Percentiles rank a stretch among this genome's conserved stretches.
phyloP scores from a whole-genome alignment of 2,888 invertebrate genomes.

The Tuta absoluta region DNA sequence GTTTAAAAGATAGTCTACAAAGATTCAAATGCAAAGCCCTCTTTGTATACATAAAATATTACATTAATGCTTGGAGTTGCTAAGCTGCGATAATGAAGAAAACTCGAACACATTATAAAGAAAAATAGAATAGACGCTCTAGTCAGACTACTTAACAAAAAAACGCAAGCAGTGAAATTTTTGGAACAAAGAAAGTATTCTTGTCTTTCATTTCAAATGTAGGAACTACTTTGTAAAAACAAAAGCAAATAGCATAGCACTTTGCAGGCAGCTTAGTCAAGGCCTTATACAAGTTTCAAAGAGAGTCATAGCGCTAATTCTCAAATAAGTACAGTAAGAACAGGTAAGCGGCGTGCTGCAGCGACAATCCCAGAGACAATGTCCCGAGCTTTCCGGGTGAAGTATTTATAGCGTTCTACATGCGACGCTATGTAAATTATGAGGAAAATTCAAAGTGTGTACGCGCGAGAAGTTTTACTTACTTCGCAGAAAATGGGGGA shows the following conservation, averaged over 20 bases:
- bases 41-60: not conserved
- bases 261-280: slow-evolving; percentile 20
- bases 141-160: not conserved
- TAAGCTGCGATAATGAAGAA: not conserved
- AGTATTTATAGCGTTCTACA: slow-evolving; percentile 53
- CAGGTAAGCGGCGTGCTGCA: slow-evolving; percentile 35
- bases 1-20: not conserved
- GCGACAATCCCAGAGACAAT: slow-evolving; percentile 44
- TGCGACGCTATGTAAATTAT: slow-evolving; percentile 51
- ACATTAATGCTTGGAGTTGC: not conserved
- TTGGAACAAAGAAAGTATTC: not conserved
- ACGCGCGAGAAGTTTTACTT: slow-evolving; percentile 20
- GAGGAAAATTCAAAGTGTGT: slow-evolving; percentile 48
- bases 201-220: slow-evolving; percentile 6
- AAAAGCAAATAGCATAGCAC: slow-evolving; percentile 17
- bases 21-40: not conserved
- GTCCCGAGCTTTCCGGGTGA: slow-evolving; percentile 42
- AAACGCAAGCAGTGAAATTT: not conserved
- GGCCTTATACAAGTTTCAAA: slow-evolving; percentile 16
- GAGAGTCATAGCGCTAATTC: slow-evolving; percentile 23
- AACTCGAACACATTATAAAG: not conserved
- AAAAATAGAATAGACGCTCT: not conserved
- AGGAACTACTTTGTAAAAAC: slow-evolving; percentile 25
- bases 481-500: not conserved
- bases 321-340: slow-evolving; percentile 25